These are phyloP conservation scores for Hyles lineata DNA, from an alignment of 2,888 invertebrate species.

Conservation along the genomic window DNA sequence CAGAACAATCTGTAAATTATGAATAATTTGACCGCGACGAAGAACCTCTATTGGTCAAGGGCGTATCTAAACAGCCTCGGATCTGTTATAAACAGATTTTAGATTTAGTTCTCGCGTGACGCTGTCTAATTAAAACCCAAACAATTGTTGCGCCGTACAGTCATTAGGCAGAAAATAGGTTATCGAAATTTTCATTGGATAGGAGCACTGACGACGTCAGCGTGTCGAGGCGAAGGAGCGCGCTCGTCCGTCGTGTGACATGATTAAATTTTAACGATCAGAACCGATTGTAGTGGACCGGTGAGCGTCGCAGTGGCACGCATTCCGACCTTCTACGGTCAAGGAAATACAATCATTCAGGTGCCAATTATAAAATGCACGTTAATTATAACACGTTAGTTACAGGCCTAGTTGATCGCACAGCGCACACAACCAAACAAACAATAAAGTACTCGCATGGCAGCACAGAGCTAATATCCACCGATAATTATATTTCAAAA, in stretches of 20 bases:
- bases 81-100: constrained; percentile 59
- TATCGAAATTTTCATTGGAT: constrained; percentile 31
- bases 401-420: constrained; percentile 66
- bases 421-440: constrained; percentile 56
- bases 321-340: constrained; percentile 77
- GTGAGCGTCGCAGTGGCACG: constrained; percentile 70
- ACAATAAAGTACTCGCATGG: constrained; percentile 64
- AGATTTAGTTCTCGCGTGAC: constrained; percentile 63
- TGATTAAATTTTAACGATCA: constrained; percentile 57
- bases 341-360: constrained; percentile 78
- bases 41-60: constrained; percentile 73
- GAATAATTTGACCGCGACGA: constrained; percentile 62
- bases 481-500: neutral
- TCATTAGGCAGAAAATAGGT: constrained; percentile 26
- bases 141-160: constrained; percentile 23
- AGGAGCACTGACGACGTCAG: neutral
- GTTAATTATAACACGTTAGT: constrained; percentile 65
- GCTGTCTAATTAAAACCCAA: constrained; percentile 50
- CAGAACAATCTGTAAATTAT: constrained; percentile 28
- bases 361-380: constrained; percentile 66
- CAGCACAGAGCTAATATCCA: constrained; percentile 50
- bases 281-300: constrained; percentile 53
- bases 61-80: constrained; percentile 60
- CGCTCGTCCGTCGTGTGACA: constrained; percentile 45
- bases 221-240: constrained; percentile 22